phyloP scores from a whole-genome alignment of 1,140 invertebrate genomes.

The Bemisia tabaci region DNA sequence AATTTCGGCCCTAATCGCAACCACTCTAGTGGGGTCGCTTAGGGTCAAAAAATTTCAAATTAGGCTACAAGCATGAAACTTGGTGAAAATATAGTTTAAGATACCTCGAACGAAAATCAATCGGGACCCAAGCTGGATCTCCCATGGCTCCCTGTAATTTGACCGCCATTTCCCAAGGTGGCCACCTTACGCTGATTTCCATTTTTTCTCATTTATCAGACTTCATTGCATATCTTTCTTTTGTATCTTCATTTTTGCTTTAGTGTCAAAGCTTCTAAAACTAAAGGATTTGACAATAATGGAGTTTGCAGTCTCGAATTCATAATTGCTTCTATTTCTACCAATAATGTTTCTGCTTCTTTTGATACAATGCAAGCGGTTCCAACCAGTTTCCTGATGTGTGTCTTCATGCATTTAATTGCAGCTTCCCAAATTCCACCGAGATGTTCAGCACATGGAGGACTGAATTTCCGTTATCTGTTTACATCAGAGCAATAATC shows the following conservation, averaged over 20 bases:
- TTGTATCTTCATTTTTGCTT: slow-evolving; percentile 22
- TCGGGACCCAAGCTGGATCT: no score
- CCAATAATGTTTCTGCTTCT: slow-evolving; percentile 17
- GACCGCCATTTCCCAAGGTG: no score
- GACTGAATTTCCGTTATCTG: slow-evolving; percentile 23
- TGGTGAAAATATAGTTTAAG: no score
- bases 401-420: slow-evolving; percentile 24
- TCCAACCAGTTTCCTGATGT: slow-evolving; percentile 17
- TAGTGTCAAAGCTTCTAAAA: slow-evolving; percentile 16
- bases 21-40: no score
- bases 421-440: slow-evolving; percentile 26
- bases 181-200: no score
- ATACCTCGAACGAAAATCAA: no score
- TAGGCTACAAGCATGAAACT: no score
- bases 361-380: slow-evolving; percentile 15
- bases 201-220: no score
- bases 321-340: slow-evolving; percentile 17
- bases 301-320: slow-evolving; percentile 18
- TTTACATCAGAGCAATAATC: neutral
- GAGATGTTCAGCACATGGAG: slow-evolving; percentile 21
- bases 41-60: no score
- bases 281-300: slow-evolving; percentile 14
- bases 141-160: no score
- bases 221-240: no score
- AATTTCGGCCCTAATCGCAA: no score